Percentiles rank a stretch among this genome's conserved stretches.
Conservation (phyloP, 2,113 vertebrate genomes). For the Sciurus niger region DNA sequence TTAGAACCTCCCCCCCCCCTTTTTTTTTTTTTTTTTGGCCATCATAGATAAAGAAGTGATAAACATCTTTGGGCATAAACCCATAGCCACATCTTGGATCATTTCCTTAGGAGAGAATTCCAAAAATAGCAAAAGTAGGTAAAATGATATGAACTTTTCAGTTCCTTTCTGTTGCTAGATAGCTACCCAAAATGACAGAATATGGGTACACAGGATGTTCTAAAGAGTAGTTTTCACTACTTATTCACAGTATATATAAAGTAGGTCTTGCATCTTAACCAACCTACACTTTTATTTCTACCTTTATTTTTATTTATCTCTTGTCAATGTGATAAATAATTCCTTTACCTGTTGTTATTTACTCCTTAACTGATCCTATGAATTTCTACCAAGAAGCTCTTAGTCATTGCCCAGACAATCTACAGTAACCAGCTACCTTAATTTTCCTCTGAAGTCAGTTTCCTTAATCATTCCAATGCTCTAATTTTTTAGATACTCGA, state of each 20-base stretch:
- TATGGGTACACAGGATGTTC: not conserved
- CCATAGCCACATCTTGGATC: not conserved
- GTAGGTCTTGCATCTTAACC: conserved; percentile 29
- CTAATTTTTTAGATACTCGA: conserved; percentile 79
- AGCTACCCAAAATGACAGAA: not conserved
- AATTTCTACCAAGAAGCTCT: conserved; percentile 56
- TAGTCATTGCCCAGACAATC: conserved; percentile 49
- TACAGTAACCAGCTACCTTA: conserved; percentile 13
- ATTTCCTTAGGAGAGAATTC: conserved; percentile 44
- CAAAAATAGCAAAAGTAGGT: not conserved
- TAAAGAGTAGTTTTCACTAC: not conserved
- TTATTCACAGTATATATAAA: not conserved
- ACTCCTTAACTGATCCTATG: not conserved
- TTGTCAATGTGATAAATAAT: conserved; percentile 24
- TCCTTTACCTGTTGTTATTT: conserved; percentile 18
- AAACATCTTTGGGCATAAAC: conserved; percentile 21
- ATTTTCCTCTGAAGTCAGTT: conserved; percentile 69
- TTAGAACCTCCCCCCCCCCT: not conserved
- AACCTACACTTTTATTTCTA: conserved; percentile 10
- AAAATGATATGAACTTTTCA: not conserved
- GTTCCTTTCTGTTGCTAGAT: not conserved
- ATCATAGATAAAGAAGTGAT: conserved; percentile 40
- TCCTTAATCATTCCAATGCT: conserved; percentile 76
- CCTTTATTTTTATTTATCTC: conserved; percentile 58
- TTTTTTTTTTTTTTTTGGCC: not conserved